phyloP scores from a whole-genome alignment of 2,113 vertebrate genomes.

The Phodopus roborovskii region DNA sequence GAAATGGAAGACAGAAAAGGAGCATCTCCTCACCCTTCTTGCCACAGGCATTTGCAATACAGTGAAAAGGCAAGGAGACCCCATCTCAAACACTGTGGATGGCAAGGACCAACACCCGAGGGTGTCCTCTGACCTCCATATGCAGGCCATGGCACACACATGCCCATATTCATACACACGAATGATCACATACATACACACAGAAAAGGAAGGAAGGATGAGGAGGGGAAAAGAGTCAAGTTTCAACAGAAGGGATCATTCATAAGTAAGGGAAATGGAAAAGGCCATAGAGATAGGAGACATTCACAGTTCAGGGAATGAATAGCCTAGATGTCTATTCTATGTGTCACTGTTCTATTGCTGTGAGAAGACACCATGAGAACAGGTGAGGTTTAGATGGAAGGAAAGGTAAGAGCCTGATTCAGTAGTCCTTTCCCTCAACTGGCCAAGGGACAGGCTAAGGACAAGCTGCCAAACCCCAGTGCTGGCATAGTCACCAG shows the following conservation, averaged over 20 bases:
- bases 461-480: background rate
- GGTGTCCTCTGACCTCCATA: background rate
- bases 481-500: background rate
- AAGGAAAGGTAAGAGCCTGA: background rate
- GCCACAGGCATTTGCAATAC: background rate
- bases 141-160: background rate
- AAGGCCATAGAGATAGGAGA: background rate
- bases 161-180: background rate
- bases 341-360: background rate
- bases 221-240: background rate
- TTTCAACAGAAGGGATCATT: background rate
- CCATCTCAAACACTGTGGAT: background rate
- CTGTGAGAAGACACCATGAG: background rate
- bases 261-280: background rate
- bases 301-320: background rate
- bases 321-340: background rate
- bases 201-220: background rate
- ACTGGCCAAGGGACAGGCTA: background rate
- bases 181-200: background rate
- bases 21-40: background rate
- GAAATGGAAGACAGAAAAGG: background rate
- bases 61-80: background rate
- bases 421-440: background rate
- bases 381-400: background rate
- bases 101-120: background rate